Evolutionary conservation across 1,140 invertebrate genomes (phyloP), one percentile per base, ranked within the genome.

Genomic region (Lasioglossum albipes): DNA sequence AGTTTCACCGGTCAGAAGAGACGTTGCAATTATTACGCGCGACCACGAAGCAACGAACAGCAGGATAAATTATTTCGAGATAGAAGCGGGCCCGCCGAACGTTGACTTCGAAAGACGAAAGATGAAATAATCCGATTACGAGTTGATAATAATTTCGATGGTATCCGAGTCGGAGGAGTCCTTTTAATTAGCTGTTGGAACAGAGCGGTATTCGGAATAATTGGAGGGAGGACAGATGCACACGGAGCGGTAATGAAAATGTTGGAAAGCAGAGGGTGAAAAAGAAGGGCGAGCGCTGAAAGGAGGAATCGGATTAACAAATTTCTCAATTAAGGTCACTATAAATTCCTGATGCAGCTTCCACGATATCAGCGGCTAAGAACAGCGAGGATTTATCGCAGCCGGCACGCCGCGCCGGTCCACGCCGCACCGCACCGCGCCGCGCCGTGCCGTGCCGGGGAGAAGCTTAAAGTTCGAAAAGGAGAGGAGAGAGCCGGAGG

Each of bases 311-410:
- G 42, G 42, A 77, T 71, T 49, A 79, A 79, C 69, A 73, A 65
- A 79, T 78, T 64, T 71, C n/a, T 31, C 62, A 79, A 79, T 73
- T 65, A 79, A 73, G 31, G 7, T 9, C 1, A 6, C 16, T 27
- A 64, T 73, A 66, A 79, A 73, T 79, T 54, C 18, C 7, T 36
- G 20, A 36, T 22, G 45, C 61, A n/a, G 22, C 54, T 57, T 7
- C 18, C 31, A n/a, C 22, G 76, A 52, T 64, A 54, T 78, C 68
- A 16, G 45, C 9, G 61, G 76, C n/a, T 42, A 64, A 57, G 76
- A 42, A 73, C 27, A 9, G 18, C 10, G 41, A n/a, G n/a, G 69
- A 79, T 79, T 73, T 64, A 73, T 73, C 45, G 41, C 16, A 16
- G 59, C n/a, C 27, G 5, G 49, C 49, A 27, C 65, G 59, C 49